Percentiles rank a stretch among this genome's conserved stretches.
Conservation (phyloP, 2,888 invertebrate genomes). For the Matsumyia berberina region DNA sequence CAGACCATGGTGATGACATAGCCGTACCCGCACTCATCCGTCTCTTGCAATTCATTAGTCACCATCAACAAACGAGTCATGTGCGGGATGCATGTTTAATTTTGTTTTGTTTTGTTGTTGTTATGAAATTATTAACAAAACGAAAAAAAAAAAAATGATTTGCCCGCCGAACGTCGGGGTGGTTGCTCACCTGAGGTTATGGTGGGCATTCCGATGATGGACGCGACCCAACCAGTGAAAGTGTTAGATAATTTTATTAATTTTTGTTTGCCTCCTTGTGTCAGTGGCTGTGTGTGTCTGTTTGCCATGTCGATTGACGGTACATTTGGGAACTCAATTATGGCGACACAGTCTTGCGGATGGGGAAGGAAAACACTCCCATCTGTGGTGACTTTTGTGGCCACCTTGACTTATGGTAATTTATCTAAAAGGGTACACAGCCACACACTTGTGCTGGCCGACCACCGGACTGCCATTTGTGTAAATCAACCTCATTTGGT, state of each 20-base stretch:
- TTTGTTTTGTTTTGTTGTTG: background rate
- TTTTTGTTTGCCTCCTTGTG: slow-evolving; percentile 42
- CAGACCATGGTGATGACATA: slow-evolving; percentile 26
- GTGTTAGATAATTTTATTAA: slow-evolving; percentile 71
- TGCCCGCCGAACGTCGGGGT: slow-evolving; percentile 20
- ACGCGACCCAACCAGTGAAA: slow-evolving; percentile 58
- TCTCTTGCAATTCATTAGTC: slow-evolving; percentile 46
- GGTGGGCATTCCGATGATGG: slow-evolving; percentile 32
- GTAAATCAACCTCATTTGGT: slow-evolving; percentile 41
- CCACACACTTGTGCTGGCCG: slow-evolving; percentile 1
- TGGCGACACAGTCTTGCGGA: background rate
- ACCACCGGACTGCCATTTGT: slow-evolving; percentile 26
- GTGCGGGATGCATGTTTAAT: slow-evolving; percentile 51
- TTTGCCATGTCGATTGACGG: slow-evolving; percentile 10
- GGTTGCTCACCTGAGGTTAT: background rate
- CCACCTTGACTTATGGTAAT: slow-evolving; percentile 74
- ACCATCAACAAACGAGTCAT: slow-evolving; percentile 24
- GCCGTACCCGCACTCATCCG: background rate
- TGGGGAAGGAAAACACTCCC: slow-evolving; percentile 39
- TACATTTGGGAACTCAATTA: background rate
- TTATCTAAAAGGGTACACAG: slow-evolving; percentile 35
- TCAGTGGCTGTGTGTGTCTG: slow-evolving; percentile 24
- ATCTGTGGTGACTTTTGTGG: slow-evolving; percentile 55
- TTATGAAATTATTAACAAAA: slow-evolving; percentile 40
- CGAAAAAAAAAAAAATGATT: slow-evolving; percentile 50